phyloP scores from a whole-genome alignment of 2,888 invertebrate genomes.

The Drosophila hawaiiensis region DNA sequence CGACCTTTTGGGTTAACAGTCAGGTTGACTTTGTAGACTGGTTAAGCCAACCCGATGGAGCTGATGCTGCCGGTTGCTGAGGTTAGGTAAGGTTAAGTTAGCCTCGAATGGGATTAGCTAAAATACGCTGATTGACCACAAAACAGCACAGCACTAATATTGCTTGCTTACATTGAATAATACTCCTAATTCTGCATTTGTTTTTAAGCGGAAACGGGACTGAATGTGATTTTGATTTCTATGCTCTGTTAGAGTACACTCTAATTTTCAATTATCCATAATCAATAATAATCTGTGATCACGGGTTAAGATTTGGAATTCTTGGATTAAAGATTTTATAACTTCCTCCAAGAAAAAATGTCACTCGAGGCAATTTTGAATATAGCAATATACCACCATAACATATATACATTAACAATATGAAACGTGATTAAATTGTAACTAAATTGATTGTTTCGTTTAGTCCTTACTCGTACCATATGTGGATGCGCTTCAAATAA shows the following conservation, averaged over 20 bases:
- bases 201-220: background rate
- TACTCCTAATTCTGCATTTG: background rate
- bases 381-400: too few relatives aligned
- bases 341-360: background rate
- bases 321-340: background rate
- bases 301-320: background rate
- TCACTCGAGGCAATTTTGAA: too few relatives aligned
- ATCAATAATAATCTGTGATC: background rate
- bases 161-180: background rate
- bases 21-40: slow-evolving; percentile 20
- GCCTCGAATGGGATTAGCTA: background rate
- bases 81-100: slow-evolving; percentile 32
- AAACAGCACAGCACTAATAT: background rate
- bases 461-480: background rate
- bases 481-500: background rate
- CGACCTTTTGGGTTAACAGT: slow-evolving; percentile 16
- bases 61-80: slow-evolving; percentile 16
- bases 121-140: slow-evolving; percentile 13
- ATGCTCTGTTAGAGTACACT: background rate
- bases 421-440: background rate
- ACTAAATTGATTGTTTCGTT: background rate
- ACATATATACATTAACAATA: too few relatives aligned
- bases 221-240: background rate
- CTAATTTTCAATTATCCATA: background rate
- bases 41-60: slow-evolving; percentile 10